These are phyloP conservation scores for Chloromyia formosa DNA, from an alignment of 2,888 invertebrate species.

Conservation along the genomic window DNA sequence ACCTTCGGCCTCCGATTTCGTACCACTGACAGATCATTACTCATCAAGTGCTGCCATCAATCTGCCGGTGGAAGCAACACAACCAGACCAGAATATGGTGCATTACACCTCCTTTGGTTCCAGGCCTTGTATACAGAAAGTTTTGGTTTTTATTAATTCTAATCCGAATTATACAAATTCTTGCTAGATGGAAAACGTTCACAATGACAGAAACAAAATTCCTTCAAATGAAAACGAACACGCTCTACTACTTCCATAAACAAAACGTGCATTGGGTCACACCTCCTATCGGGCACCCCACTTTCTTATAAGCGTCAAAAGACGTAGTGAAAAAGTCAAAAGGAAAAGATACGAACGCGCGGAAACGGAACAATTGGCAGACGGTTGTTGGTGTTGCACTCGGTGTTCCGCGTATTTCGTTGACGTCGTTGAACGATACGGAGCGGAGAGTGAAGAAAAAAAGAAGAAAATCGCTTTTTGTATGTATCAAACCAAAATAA, in stretches of 20 bases:
- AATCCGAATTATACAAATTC: no score
- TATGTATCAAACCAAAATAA: constrained; percentile 52
- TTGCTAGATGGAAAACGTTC: no score
- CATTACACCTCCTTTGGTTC: no score
- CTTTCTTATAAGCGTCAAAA: constrained; percentile 20
- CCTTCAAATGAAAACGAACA: no score
- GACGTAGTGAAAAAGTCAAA: constrained; percentile 19
- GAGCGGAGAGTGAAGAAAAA: constrained; percentile 36
- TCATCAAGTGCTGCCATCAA: no score
- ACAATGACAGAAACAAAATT: no score
- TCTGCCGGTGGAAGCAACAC: no score
- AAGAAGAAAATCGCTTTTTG: constrained; percentile 48
- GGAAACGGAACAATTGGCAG: constrained; percentile 29
- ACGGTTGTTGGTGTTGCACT: constrained; percentile 38
- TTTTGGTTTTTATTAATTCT: no score
- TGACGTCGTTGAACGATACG: constrained; percentile 40
- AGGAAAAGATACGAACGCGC: not conserved
- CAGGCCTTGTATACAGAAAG: no score
- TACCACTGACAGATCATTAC: no score
- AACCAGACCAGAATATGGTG: no score
- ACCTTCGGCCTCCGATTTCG: no score
- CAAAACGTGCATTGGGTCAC: not conserved
- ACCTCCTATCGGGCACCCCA: not conserved
- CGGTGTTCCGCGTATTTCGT: constrained; percentile 27
- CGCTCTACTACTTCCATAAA: not conserved